Base-by-base conservation (phyloP, 2,113 vertebrate genomes). In the Cynocephalus volans region DNA sequence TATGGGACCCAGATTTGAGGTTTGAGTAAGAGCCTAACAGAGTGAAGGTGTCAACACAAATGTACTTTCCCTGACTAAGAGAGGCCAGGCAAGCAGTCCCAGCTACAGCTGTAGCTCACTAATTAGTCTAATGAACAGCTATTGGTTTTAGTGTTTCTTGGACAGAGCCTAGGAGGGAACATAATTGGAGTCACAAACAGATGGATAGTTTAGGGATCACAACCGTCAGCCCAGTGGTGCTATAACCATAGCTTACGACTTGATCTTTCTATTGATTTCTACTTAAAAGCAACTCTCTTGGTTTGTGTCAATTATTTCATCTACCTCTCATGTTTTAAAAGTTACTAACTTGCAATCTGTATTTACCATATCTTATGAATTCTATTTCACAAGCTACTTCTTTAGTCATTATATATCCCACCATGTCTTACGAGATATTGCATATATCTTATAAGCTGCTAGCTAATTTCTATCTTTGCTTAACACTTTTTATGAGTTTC, bases 181-280 rank as follows among this genome's bases (percentile, higher is more conserved):
- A 50, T 23, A 65, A 79, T 45, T 28, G 26, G 5, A 82, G 18
- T 67, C 36, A 83, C 5, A 75, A 88, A 36, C 28, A 83, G 48
- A 86, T 69, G 52, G 21, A 1, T 23, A 69, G 56, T 89, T 95
- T 88, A 80, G 48, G 41, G 24, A 18, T 41, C 45, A 79, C 17
- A 73, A 31, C n/a, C 88, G 26, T 80, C 69, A 41, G 19, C 11
- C 5, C 58, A 50, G 41, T 45, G 62, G 15, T 70, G 54, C 23
- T 24, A 88, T 64, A 52, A 80, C 41, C 28, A 85, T 69, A 85
- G 24, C 26, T 69, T 86, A 36, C 50, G 24, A 70, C 18, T 81
- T 92, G 12, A 36, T 85, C 8, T 80, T 92, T 70, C 19, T 72
- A 64, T 65, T 90, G 45, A 93, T 92, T 82, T 81, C 3, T 67